phyloP scores from a whole-genome alignment of 2,797 vertebrate species.

The Oreortyx pictus region DNA sequence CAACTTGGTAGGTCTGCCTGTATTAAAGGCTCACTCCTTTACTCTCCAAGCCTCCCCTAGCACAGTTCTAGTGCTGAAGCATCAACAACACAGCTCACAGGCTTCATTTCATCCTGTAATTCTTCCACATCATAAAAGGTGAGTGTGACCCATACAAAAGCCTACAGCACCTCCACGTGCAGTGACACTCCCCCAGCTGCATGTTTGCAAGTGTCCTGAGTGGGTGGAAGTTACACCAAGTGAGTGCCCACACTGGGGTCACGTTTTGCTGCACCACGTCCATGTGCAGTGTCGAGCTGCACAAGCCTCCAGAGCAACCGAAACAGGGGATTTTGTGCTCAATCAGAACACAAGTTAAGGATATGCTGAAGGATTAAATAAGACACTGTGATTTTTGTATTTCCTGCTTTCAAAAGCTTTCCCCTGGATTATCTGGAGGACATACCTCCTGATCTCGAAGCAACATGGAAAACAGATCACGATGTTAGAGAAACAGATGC shows the following conservation, averaged over 20 bases:
- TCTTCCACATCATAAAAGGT: not conserved
- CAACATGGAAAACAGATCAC: not conserved
- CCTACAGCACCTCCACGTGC: not conserved
- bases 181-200: not conserved
- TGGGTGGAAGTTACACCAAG: not conserved
- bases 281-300: rapidly evolving
- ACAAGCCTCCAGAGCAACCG: not conserved
- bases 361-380: not conserved
- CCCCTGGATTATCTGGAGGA: not conserved
- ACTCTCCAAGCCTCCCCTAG: not conserved
- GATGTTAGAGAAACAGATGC: not conserved
- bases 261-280: not conserved
- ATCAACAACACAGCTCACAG: not conserved
- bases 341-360: not conserved
- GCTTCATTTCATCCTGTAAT: not conserved
- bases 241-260: not conserved
- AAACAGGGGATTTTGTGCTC: not conserved
- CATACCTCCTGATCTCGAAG: not conserved
- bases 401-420: not conserved
- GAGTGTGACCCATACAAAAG: not conserved
- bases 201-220: not conserved
- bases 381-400: not conserved
- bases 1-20: not conserved
- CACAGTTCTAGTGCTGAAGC: not conserved
- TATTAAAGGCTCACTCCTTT: not conserved